phyloP scores from a whole-genome alignment of 2,797 vertebrate genomes.

The Pyrocephalus nanus region DNA sequence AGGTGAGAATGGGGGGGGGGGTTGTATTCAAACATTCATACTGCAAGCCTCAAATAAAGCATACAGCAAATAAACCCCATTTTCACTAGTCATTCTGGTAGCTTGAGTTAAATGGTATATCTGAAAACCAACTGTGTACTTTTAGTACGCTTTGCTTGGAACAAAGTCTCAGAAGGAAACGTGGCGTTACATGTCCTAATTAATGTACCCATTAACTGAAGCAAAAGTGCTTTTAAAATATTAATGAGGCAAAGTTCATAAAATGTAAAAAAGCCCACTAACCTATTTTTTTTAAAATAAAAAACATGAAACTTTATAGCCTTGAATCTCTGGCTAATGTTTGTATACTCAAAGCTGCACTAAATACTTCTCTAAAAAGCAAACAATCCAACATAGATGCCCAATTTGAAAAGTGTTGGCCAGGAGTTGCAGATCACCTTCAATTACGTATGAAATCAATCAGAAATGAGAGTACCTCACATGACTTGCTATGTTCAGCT shows the following conservation, averaged over 20 bases:
- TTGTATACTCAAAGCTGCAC: background rate
- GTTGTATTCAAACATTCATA: background rate
- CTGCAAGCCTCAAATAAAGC: background rate
- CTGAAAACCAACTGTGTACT: background rate
- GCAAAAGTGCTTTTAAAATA: background rate
- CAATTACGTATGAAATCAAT: background rate
- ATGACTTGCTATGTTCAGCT: background rate
- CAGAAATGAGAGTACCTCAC: background rate
- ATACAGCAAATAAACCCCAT: background rate
- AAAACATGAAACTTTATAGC: background rate
- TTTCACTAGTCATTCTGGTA: background rate
- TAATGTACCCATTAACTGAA: background rate
- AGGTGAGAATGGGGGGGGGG: fast-evolving
- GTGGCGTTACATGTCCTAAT: background rate
- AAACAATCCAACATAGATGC: background rate
- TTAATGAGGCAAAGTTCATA: background rate
- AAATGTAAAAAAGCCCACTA: too few species aligned
- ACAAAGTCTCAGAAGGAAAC: background rate
- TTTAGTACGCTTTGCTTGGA: background rate
- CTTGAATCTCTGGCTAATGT: background rate
- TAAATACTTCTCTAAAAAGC: background rate
- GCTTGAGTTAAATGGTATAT: background rate
- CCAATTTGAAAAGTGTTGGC: background rate
- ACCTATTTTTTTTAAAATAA: background rate
- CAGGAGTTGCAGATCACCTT: background rate